These are phyloP conservation scores for Neogobius melanostomus DNA, from an alignment of 2,113 vertebrate genomes.

Conservation along the genomic window DNA sequence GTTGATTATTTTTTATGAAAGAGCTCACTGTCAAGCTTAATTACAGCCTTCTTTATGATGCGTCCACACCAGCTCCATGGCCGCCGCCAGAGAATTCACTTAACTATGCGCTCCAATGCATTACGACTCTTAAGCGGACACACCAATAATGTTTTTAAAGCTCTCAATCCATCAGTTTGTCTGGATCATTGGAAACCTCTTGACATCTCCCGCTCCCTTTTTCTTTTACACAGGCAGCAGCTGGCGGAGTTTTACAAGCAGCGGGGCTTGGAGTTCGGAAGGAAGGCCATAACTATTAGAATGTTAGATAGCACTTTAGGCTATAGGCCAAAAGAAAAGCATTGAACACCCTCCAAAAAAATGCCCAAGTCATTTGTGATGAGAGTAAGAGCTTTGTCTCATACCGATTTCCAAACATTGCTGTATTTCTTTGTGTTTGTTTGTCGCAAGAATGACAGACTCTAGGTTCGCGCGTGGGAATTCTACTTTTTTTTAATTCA, in stretches of 20 bases:
- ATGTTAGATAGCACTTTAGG: conserved; percentile 31
- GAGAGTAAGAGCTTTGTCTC: too few relatives aligned
- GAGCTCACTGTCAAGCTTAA: conserved; percentile 44
- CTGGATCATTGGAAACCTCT: conserved; percentile 16
- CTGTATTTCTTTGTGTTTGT: too few relatives aligned
- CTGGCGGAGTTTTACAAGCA: conserved; percentile 40
- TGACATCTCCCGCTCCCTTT: conserved; percentile 16
- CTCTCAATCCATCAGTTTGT: conserved; percentile 26
- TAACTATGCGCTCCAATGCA: conserved; percentile 50
- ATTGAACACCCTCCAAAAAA: not conserved
- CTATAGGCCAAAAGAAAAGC: not conserved
- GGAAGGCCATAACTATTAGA: conserved; percentile 17
- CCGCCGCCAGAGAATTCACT: conserved; percentile 45
- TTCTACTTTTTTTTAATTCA: not conserved
- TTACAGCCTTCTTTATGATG: conserved; percentile 2
- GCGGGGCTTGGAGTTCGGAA: conserved; percentile 15
- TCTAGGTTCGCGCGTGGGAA: too few relatives aligned
- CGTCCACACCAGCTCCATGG: conserved; percentile 26
- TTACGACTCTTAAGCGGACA: conserved; percentile 46
- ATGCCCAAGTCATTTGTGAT: too few relatives aligned
- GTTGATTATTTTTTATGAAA: too few relatives aligned
- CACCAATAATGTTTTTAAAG: conserved; percentile 56
- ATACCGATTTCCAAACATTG: too few relatives aligned
- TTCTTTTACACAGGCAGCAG: conserved; percentile 33
- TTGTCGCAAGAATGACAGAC: too few relatives aligned